Evolutionary conservation across 2,113 vertebrate species (phyloP).

Genomic region (Spea bombifrons): DNA sequence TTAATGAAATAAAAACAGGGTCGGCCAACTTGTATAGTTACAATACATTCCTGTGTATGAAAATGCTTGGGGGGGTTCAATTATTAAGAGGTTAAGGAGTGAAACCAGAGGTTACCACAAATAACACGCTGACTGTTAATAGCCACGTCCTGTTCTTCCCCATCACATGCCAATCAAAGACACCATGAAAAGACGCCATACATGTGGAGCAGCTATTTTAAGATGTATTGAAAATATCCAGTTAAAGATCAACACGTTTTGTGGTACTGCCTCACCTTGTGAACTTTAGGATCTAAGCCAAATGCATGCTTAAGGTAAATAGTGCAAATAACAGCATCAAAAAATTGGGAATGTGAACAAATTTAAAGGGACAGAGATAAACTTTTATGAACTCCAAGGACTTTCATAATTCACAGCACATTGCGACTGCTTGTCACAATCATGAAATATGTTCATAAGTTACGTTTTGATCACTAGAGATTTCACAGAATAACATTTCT

Average conservation of each 20-base stretch:
- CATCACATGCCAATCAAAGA: constrained; percentile 17
- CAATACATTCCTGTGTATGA: constrained; percentile 13
- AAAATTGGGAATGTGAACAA: neutral
- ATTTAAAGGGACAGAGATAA: too few relatives aligned
- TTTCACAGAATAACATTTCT: too few relatives aligned
- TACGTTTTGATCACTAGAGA: too few relatives aligned
- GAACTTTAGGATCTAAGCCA: constrained; percentile 2
- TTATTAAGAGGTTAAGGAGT: neutral
- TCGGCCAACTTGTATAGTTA: neutral
- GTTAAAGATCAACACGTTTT: constrained; percentile 11
- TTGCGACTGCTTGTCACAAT: too few relatives aligned
- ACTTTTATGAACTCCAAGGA: too few relatives aligned
- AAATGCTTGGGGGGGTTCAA: neutral
- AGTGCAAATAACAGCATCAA: neutral
- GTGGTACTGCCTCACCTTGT: constrained; percentile 22
- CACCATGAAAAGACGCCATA: constrained; percentile 22
- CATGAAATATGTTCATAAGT: too few relatives aligned
- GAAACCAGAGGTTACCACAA: constrained; percentile 10
- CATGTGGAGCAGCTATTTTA: constrained; percentile 18
- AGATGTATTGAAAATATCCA: constrained; percentile 20
- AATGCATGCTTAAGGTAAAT: constrained; percentile 1
- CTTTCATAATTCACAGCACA: too few relatives aligned
- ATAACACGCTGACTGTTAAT: neutral
- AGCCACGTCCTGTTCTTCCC: constrained; percentile 4
- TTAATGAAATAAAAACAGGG: neutral